Conservation (phyloP, 1,140 invertebrate species). For the Tribolium madens region DNA sequence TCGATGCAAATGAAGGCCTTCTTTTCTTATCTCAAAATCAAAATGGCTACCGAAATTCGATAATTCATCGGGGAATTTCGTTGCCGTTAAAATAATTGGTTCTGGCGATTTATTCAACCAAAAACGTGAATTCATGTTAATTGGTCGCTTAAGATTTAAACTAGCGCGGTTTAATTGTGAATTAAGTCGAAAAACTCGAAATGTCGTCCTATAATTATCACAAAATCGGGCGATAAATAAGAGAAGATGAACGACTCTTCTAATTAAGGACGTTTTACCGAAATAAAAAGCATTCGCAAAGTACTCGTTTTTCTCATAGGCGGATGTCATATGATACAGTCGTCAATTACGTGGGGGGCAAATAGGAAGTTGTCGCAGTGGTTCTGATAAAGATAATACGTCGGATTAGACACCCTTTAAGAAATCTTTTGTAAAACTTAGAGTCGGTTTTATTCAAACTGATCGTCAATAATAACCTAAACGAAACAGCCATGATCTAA, state of each 20-base stretch:
- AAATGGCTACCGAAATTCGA: conserved; percentile 8
- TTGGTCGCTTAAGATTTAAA: background rate
- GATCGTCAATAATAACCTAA: too few relatives aligned
- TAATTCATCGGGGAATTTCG: background rate
- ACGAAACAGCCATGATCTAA: background rate
- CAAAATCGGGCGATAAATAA: conserved; percentile 13
- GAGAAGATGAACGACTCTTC: background rate
- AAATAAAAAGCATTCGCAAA: background rate
- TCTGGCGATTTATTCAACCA: conserved; percentile 7
- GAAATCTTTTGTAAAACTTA: background rate
- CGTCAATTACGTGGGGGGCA: background rate
- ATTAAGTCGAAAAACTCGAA: background rate
- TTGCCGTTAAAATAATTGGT: conserved; percentile 19
- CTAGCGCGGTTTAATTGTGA: background rate
- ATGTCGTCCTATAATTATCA: background rate
- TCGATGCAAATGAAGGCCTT: background rate
- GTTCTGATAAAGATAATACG: background rate
- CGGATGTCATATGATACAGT: conserved; percentile 10
- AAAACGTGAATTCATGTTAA: conserved; percentile 23
- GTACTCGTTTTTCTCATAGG: background rate
- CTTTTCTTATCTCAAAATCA: conserved; percentile 12
- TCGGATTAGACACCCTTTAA: conserved; percentile 8
- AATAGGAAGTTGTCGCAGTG: too few relatives aligned
- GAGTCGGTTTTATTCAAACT: background rate
- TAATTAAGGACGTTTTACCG: conserved; percentile 16